A percentile compares a stretch with the other conserved stretches of the same genome.
Conservation (phyloP, 1,140 invertebrate genomes). For the Pararge aegeria region DNA sequence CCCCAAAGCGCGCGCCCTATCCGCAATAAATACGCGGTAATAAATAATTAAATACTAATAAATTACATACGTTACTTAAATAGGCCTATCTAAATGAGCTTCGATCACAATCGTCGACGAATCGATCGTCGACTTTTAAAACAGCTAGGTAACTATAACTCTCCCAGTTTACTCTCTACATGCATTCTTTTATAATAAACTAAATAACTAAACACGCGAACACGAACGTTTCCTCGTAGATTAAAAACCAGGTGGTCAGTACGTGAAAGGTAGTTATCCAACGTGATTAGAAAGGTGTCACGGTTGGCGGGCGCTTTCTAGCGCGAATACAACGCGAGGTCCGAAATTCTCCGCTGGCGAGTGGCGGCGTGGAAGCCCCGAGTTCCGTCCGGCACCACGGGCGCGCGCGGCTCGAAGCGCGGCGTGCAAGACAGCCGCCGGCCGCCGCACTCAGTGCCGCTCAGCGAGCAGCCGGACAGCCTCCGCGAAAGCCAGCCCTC, state of each 20-base stretch:
- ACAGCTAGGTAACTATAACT: constrained; percentile 19
- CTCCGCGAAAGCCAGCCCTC: constrained; percentile 79
- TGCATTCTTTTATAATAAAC: constrained; percentile 28
- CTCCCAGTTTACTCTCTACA: constrained; percentile 30
- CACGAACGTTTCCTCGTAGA: constrained; percentile 65
- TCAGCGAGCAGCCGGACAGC: constrained; percentile 79
- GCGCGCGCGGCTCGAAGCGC: constrained; percentile 83
- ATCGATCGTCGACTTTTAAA: constrained; percentile 14
- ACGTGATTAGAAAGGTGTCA: constrained; percentile 77
- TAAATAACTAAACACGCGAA: constrained; percentile 61
- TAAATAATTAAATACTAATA: constrained; percentile 59
- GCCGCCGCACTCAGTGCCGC: constrained; percentile 78
- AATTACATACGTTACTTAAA: constrained; percentile 54
- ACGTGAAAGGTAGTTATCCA: constrained; percentile 77
- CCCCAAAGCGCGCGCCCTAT: constrained; percentile 52
- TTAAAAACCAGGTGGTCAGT: constrained; percentile 60
- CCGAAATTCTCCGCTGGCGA: constrained; percentile 76
- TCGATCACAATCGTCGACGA: constrained; percentile 54
- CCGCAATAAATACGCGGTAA: constrained; percentile 67
- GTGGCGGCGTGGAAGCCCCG: constrained; percentile 85
- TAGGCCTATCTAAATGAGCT: constrained; percentile 57
- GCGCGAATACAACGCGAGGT: constrained; percentile 77
- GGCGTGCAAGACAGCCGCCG: constrained; percentile 76
- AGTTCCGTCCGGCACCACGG: constrained; percentile 91
- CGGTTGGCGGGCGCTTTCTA: constrained; percentile 74